Evolutionary conservation across 2,113 vertebrate genomes (phyloP), one percentile per base, ranked within the genome.

Genomic region (Polypterus bichir): DNA sequence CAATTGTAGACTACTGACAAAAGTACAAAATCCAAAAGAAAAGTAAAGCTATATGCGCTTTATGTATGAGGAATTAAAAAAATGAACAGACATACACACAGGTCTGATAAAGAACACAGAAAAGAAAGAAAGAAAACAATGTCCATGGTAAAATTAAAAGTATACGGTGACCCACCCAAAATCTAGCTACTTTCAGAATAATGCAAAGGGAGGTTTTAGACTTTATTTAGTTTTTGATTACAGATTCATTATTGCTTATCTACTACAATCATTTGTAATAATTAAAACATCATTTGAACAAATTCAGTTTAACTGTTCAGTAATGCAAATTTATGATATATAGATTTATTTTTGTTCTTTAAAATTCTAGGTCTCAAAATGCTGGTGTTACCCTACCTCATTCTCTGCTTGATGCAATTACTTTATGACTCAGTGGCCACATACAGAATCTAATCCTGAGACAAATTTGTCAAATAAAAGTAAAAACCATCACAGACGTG

Each of bases 231-330:
- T 81, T 89, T 81, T 80, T 80, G 86, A 90, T 93, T 95, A 96
- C 92, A 97, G 86, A 88, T 82, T 90, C 78, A 83, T 98, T 98
- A 97, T 98, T 97, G 93, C 92, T 97, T 88, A 86, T 93, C 88
- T 94, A 97, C 85, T 82, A 88, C 90, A 87, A 91, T 91, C 88
- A 93, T 87, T 92, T 88, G 77, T 76, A 87, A 92, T 91, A 90
- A 86, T 91, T 84, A 85, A 83, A 92, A 89, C 81, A 90, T 72
- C 80, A 76, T 85, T 82, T 85, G 69, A 79, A 83, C 77, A 90
- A 75, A 86, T 67, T 81, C 70, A 77, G 65, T 72, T 77, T 84
- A 80, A 76, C 83, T 70, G 68, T 78, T 27, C 78, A 76, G 73
- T 73, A 68, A 76, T 78, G 79, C 87, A 83, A 83, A 83, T 82